Conservation (phyloP, 2,888 invertebrate genomes). For the Eristalis intricaria region DNA sequence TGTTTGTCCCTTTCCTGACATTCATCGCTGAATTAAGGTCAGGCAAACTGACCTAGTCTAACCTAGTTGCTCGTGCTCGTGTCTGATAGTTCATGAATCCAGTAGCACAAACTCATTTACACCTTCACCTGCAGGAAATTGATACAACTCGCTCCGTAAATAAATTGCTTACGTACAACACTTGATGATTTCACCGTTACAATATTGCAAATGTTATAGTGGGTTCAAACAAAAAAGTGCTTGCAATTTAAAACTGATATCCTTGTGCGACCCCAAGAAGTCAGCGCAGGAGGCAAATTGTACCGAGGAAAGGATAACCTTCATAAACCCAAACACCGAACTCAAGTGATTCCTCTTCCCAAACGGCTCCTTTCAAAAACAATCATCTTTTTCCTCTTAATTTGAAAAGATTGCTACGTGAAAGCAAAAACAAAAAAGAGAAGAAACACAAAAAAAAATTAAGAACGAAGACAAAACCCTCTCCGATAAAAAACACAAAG, state of each 20-base stretch:
- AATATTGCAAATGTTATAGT: neutral
- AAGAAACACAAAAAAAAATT: neutral
- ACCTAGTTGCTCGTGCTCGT: too few relatives aligned
- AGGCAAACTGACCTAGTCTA: too few relatives aligned
- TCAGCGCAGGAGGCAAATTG: neutral
- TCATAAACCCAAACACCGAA: neutral
- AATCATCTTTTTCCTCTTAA: conserved; percentile 32
- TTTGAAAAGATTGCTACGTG: conserved; percentile 25
- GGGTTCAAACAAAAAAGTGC: neutral
- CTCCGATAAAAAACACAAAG: conserved; percentile 15
- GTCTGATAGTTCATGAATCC: too few relatives aligned
- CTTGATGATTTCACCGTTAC: neutral
- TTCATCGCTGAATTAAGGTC: too few relatives aligned
- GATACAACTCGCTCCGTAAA: too few relatives aligned
- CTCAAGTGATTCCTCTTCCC: neutral
- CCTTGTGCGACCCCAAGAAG: neutral
- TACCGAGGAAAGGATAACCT: neutral
- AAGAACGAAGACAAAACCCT: neutral
- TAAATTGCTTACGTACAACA: neutral
- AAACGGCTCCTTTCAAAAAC: conserved; percentile 22
- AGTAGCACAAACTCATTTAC: too few relatives aligned
- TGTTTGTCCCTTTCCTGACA: neutral
- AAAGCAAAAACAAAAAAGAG: neutral
- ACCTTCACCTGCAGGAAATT: too few relatives aligned
- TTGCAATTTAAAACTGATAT: conserved; percentile 17